Evolutionary conservation across 1,140 invertebrate genomes (phyloP), one percentile per base, ranked within the genome.

Genomic region (Aleiodes sp.): DNA sequence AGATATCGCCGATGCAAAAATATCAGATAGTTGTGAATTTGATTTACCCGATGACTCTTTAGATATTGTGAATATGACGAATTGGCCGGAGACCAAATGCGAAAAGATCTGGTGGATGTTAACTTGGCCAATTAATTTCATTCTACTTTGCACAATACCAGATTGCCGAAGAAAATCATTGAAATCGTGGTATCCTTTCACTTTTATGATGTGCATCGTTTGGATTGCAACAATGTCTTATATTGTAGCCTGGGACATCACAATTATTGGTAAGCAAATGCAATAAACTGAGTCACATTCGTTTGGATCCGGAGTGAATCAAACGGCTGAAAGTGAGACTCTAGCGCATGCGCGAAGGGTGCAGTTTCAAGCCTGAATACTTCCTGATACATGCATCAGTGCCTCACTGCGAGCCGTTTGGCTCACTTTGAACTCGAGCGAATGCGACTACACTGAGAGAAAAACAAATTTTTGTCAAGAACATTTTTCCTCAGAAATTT

Each of bases 91-190:
- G 0, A 80, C 87, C 0, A 68, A 56, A 0, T 76, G 76, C 10
- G 84, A 87, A 35, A 88, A 88, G 85, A 78, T 85, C 64, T 92
- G 86, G 88, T 95, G 92, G 91, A 28, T 92, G 0, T 19, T 92
- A 1, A 91, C 90, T 0, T 94, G 92, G 91, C 93, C 93, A 0
- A 91, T 93, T 41, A 91, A 89, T 26, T 79, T 94, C 31, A 9
- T 91, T 3, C 87, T 96, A 4, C 90, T 89, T 76, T 63, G 92
- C 2, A 94, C 94, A 0, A 91, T 95, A 52, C 94, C 95, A 0
- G 92, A 95, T 82, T 94, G 93, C 77, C 87, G 91, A 28, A 89
- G 89, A 73, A 70, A 66, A 0, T 70, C 74, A 0, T 84, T 87
- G 60, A 82, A 77, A 63, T 87, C 85, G 33, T 89, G 85, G 70